These are phyloP conservation scores for Cinclus cinclus DNA, from an alignment of 2,113 vertebrate genomes.

Conservation along the genomic window DNA sequence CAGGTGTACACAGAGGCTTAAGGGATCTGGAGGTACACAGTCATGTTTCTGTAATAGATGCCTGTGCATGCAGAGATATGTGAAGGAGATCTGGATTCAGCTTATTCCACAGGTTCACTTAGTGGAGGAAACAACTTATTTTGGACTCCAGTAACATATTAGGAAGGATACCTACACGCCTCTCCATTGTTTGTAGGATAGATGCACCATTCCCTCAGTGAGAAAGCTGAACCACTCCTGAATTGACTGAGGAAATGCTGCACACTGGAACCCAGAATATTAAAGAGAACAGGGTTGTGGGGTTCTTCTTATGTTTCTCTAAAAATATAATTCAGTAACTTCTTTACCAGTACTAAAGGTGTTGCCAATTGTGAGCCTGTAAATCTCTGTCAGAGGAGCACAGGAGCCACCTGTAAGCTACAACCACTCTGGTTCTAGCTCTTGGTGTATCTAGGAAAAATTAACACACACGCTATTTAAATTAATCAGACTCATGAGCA, in stretches of 20 bases:
- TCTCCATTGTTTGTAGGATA: not conserved
- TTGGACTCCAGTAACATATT: not conserved
- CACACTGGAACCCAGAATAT: not conserved
- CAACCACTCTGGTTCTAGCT: not conserved
- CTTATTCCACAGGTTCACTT: not conserved
- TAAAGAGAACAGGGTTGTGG: not conserved
- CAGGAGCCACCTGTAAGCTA: not conserved
- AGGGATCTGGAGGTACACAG: not conserved
- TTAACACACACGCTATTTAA: not conserved
- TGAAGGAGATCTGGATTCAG: not conserved
- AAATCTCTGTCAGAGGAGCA: not conserved
- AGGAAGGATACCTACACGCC: not conserved
- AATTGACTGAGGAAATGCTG: not conserved
- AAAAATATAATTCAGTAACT: not conserved
- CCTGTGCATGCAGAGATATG: not conserved
- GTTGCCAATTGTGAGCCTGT: not conserved
- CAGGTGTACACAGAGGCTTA: not conserved
- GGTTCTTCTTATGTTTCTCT: not conserved
- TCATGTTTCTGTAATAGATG: not conserved
- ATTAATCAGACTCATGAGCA: not conserved
- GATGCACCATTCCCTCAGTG: not conserved
- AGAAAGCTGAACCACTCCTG: not conserved
- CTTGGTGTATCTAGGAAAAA: not conserved
- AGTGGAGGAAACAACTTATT: not conserved
- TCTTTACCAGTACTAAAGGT: not conserved